Base-by-base conservation (phyloP, 2,888 invertebrate species). In the Nemapogon koenigi region DNA sequence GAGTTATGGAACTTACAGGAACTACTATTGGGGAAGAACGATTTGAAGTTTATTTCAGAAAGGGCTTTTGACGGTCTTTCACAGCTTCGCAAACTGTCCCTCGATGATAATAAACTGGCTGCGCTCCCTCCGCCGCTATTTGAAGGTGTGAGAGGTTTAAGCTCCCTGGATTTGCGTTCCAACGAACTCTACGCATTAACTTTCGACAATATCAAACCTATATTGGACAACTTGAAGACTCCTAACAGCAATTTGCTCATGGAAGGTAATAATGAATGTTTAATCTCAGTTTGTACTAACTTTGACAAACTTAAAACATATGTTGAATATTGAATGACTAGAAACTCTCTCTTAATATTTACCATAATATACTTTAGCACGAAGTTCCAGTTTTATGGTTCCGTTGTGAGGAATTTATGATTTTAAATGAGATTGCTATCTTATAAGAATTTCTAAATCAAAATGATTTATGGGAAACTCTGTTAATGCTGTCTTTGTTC, bases 121-220 rank as follows among this genome's bases (percentile, higher is more conserved):
- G 76, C 81, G 30, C 82, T 93, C 45, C 87, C 88, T 43, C 82
- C 86, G 26, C 87, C 87, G 26, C 75, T 90, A 43, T 84, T 93
- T 45, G 83, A 84, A 44, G 88, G 87, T n/a, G 86, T 89, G 10
- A 82, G 87, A 25, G 85, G 85, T 2, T 80, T 92, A 16, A 83
- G 83, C 52, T 86, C 87, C 49, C 78, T 93, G 53, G 90, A 92
- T 68, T 76, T 93, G 47, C 84, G 89, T 57, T 84, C 86, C 46
- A 93, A 93, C 65, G 81, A 83, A 50, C 82, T 93, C 54, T 87
- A 87, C 62, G 88, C 88, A 38, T 78, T 93, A 62, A 88, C 88
- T 52, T 86, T 83, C 62, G 87, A 88, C 59, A 89, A 89, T 57
- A 82, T 89, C 52, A 84, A 86, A 59, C 90, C 90, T 43, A 86